These are phyloP conservation scores for Gallinago nigripennis DNA, from an alignment of 2,797 vertebrate genomes.

Conservation along the genomic window DNA sequence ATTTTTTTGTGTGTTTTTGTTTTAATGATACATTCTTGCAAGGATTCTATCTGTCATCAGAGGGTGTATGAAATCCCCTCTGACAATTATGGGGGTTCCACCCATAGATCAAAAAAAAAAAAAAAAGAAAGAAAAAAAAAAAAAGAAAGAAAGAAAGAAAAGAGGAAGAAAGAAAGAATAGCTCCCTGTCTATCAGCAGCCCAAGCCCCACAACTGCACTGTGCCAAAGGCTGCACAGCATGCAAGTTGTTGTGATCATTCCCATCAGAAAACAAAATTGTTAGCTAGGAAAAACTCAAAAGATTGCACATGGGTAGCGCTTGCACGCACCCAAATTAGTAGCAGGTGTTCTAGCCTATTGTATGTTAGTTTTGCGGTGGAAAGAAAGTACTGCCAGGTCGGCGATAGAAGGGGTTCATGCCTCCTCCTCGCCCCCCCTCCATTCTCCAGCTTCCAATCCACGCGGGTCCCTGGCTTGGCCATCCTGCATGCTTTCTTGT, in stretches of 20 bases:
- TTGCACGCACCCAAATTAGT: slow-evolving; percentile 29
- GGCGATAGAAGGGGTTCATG: neutral
- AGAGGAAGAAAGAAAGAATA: neutral
- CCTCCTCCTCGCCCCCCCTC: neutral
- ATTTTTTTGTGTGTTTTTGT: neutral
- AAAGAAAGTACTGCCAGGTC: neutral
- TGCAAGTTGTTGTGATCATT: slow-evolving; percentile 31
- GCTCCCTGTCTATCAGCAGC: neutral
- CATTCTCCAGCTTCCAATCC: neutral
- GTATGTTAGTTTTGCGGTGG: neutral
- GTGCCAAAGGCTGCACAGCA: slow-evolving; percentile 34
- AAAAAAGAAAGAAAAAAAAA: neutral
- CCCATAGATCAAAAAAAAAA: slow-evolving; percentile 2
- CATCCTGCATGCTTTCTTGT: slow-evolving; percentile 2
- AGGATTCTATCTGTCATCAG: slow-evolving; percentile 49
- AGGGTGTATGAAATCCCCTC: slow-evolving; percentile 6
- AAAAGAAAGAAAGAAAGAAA: neutral
- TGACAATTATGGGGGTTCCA: slow-evolving; percentile 28
- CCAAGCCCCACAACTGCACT: neutral
- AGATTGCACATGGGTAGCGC: neutral
- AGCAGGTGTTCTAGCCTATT: neutral
- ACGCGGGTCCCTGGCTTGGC: neutral
- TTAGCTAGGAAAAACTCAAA: neutral
- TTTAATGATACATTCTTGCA: slow-evolving; percentile 55
- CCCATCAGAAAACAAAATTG: slow-evolving; percentile 15